Percentiles rank a stretch among this genome's conserved stretches.
Conservation (phyloP, 2,797 vertebrate genomes). For the Tapera naevia region DNA sequence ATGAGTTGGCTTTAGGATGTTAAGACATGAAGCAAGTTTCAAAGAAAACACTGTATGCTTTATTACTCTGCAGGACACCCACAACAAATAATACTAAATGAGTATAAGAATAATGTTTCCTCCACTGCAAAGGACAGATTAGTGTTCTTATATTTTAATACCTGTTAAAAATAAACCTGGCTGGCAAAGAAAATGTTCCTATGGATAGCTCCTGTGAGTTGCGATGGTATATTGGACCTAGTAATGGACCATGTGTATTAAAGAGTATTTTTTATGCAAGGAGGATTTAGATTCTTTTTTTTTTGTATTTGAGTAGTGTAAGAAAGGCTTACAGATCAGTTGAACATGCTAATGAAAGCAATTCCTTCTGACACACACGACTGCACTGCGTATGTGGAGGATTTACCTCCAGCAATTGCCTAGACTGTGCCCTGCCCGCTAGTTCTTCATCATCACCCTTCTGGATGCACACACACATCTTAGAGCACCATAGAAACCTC, state of each 20-base stretch:
- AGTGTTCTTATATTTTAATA: constrained; percentile 11
- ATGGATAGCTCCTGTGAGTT: constrained; percentile 20
- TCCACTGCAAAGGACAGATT: not conserved
- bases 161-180: constrained; percentile 29
- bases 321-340: not conserved
- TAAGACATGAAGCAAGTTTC: constrained; percentile 29
- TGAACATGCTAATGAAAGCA: constrained; percentile 24
- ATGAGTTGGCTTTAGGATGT: not conserved
- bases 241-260: not conserved
- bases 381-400: not conserved
- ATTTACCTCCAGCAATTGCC: not conserved
- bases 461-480: not conserved
- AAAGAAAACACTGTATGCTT: not conserved
- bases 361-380: not conserved
- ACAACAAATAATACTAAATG: not conserved
- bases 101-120: constrained; percentile 23
- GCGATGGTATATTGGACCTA: not conserved
- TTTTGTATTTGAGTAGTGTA: not conserved
- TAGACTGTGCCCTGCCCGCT: not conserved
- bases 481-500: not conserved
- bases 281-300: not conserved
- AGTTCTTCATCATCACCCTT: not conserved
- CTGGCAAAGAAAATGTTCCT: constrained; percentile 2
- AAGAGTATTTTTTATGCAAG: not conserved
- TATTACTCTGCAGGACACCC: not conserved